Evolutionary conservation across 1,140 invertebrate species (phyloP), one percentile per base, ranked within the genome.

Genomic region (Drosophila grimshawi): DNA sequence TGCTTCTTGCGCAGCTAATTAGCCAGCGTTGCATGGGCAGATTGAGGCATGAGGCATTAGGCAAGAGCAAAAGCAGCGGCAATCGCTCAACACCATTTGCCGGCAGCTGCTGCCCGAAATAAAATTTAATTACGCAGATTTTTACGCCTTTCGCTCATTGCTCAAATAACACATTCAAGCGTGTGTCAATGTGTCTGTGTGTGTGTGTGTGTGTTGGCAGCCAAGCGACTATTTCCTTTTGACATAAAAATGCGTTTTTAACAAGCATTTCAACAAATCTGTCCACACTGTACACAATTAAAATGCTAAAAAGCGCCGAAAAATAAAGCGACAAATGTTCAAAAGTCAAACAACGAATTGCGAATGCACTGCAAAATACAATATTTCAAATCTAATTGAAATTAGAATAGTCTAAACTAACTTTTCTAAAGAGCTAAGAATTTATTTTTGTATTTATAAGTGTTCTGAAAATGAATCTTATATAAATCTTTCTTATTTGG

Each of bases 61-160:
- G 57, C 59, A 68, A 19, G 1, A 19, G 19, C 19, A 19, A 19
- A 19, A 19, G 19, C 19, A 19, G 19, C 19, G 19, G 41, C 83
- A 64, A 88, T 86, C 82, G 76, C 80, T 88, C 82, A 86, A 80
- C 82, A 88, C 83, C 82, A 88, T 73, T 80, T 45, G 64, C 19
- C 46, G 51, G 63, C 69, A 81, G 76, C 76, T 69, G 82, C 76
- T 71, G 76, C 80, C 39, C 72, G 76, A 89, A 86, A 89, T 83
- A 89, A 89, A 88, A 89, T 88, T 88, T 88, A 88, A 88, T 88
- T 88, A 88, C 83, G 80, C 72, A 88, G 80, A 86, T 86, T 86
- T 86, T 88, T 86, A 88, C 82, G 83, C 83, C 80, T 83, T 88
- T 76, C 67, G 80, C 68, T 66, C 79, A 82, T 88, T 74, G 83